Conservation (phyloP, 2,888 invertebrate genomes). For the Thera obeliscata region DNA sequence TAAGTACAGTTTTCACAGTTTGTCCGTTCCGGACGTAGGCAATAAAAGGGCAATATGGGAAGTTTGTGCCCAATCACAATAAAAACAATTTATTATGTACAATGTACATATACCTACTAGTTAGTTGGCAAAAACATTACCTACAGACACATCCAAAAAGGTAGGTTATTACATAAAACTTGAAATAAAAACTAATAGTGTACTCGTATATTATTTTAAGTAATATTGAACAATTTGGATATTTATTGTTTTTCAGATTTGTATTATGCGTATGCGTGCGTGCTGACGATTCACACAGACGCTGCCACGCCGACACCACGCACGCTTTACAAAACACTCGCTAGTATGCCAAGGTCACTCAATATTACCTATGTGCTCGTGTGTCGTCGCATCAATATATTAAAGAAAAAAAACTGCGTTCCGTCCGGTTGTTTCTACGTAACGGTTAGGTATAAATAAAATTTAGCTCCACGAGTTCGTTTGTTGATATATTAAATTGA, state of each 20-base stretch:
- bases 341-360: constrained; percentile 71
- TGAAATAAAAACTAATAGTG: too few relatives aligned
- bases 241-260: constrained; percentile 20
- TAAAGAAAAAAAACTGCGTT: constrained; percentile 50
- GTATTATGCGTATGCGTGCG: constrained; percentile 42
- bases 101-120: too few relatives aligned
- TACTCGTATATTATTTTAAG: too few relatives aligned
- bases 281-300: constrained; percentile 22
- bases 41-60: too few relatives aligned
- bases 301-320: constrained; percentile 47
- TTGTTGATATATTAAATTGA: constrained; percentile 25
- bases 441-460: constrained; percentile 26
- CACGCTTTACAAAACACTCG: constrained; percentile 45
- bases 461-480: constrained; percentile 13
- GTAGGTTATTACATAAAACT: too few relatives aligned
- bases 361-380: constrained; percentile 60
- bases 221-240: too few relatives aligned
- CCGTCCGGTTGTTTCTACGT: constrained; percentile 27
- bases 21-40: too few relatives aligned
- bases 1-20: too few relatives aligned
- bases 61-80: too few relatives aligned
- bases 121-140: too few relatives aligned
- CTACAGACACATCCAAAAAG: too few relatives aligned
- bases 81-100: too few relatives aligned
- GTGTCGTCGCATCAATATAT: constrained; percentile 60